Percentiles rank a stretch among this genome's conserved stretches.
These are phyloP conservation scores for Nudaria mundana DNA, from an alignment of 2,888 invertebrate species.

Conservation along the genomic window DNA sequence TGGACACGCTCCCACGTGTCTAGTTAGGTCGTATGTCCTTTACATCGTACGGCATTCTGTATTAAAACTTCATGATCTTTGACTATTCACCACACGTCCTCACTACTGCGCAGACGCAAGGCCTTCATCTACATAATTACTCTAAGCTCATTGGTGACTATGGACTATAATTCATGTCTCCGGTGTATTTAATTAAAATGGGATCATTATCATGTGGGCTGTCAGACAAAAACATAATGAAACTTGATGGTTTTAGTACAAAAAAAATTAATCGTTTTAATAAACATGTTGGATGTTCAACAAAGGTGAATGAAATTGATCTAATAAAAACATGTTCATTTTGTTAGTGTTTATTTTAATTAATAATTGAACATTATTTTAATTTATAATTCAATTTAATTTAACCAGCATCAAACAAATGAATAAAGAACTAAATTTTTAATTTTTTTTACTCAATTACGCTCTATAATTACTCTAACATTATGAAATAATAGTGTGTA, in stretches of 20 bases:
- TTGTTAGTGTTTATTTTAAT: conserved; percentile 21
- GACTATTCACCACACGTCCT: conserved; percentile 25
- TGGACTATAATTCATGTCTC: conserved; percentile 76
- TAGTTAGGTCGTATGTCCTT: too few relatives aligned
- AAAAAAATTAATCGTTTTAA: conserved; percentile 23
- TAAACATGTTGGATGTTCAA: conserved; percentile 35
- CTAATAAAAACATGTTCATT: conserved; percentile 32
- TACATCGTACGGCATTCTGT: conserved; percentile 3
- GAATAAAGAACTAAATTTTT: too few relatives aligned
- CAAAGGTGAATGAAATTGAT: conserved; percentile 34
- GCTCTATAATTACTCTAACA: too few relatives aligned
- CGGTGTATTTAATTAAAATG: conserved; percentile 71
- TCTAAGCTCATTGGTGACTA: conserved; percentile 79
- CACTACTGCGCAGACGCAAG: conserved; percentile 55
- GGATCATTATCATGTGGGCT: conserved; percentile 75
- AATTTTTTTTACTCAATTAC: too few relatives aligned
- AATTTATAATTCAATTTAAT: conserved; percentile 14
- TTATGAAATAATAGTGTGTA: too few relatives aligned
- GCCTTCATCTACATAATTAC: conserved; percentile 79
- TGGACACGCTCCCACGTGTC: too few relatives aligned
- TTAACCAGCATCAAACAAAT: too few relatives aligned
- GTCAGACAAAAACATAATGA: conserved; percentile 73
- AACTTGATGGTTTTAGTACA: conserved; percentile 45
- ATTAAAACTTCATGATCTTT: conserved; percentile 37
- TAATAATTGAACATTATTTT: conserved; percentile 15